Evolutionary conservation across 2,888 invertebrate genomes (phyloP).

Genomic region (Scrobipalpa atriplicella): DNA sequence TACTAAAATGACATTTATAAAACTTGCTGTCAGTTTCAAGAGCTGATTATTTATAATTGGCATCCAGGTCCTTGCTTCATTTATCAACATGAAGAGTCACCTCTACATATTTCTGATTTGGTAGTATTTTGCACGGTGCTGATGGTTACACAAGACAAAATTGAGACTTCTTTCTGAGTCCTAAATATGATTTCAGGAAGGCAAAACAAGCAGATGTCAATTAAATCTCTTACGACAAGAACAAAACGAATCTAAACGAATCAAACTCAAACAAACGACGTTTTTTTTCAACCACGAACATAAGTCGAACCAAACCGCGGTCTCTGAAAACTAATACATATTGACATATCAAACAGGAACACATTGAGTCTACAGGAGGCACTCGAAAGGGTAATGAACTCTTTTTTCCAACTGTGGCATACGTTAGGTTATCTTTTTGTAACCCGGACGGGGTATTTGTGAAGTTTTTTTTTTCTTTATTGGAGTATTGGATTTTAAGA

Average conservation of each 20-base stretch:
- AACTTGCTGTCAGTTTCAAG: too few relatives aligned
- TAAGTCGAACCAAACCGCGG: not conserved
- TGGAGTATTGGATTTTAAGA: conserved; percentile 8
- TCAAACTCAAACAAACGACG: not conserved
- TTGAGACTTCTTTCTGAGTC: not conserved
- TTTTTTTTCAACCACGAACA: not conserved
- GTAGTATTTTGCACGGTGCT: not conserved
- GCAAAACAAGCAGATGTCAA: not conserved
- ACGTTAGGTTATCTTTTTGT: conserved; percentile 17
- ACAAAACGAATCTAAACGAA: not conserved
- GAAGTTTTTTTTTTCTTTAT: conserved; percentile 19
- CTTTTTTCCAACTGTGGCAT: conserved; percentile 31
- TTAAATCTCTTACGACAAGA: not conserved
- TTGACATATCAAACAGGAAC: conserved; percentile 53
- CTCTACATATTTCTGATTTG: too few relatives aligned
- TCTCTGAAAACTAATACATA: conserved; percentile 31
- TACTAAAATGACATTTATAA: too few relatives aligned
- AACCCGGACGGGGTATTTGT: conserved; percentile 9
- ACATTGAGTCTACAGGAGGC: conserved; percentile 51
- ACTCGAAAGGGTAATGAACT: conserved; percentile 53
- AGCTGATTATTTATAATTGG: too few relatives aligned
- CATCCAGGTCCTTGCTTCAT: too few relatives aligned
- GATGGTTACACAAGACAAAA: not conserved
- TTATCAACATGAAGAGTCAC: too few relatives aligned
- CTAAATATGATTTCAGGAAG: not conserved